Evolutionary conservation across 2,888 invertebrate species (phyloP).

Genomic region (Protodeltote pygarga): DNA sequence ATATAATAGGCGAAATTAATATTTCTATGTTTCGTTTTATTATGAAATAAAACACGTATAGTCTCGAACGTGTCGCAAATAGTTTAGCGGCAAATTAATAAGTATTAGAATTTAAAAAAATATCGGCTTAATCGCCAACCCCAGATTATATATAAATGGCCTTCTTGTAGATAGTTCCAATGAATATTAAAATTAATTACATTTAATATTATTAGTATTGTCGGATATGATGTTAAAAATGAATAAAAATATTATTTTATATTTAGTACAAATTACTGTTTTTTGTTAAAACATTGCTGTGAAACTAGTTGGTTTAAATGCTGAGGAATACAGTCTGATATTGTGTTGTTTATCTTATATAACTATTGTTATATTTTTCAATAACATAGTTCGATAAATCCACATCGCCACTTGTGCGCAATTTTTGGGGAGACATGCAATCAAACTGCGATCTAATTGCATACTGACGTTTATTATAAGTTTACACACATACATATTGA

Average conservation of each 20-base stretch:
- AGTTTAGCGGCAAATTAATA: too few species aligned
- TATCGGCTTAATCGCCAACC: conserved; percentile 48
- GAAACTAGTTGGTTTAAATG: not conserved
- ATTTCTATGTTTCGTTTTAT: not conserved
- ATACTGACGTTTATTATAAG: too few species aligned
- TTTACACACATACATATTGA: too few species aligned
- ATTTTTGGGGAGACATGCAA: too few species aligned
- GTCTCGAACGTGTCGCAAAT: too few species aligned
- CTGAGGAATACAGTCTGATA: not conserved
- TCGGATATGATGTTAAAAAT: not conserved
- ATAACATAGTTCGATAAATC: too few species aligned
- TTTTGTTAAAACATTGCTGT: not conserved
- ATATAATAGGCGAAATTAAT: not conserved
- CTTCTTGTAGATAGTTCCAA: conserved; percentile 70
- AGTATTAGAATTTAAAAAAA: conserved; percentile 29
- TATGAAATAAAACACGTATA: not conserved
- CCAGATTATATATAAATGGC: conserved; percentile 58
- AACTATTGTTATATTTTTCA: too few species aligned
- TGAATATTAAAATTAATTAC: conserved; percentile 43
- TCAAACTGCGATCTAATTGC: not conserved
- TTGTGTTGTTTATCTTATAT: too few species aligned
- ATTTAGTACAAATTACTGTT: conserved; percentile 48
- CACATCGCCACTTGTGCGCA: too few species aligned
- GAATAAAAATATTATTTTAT: conserved; percentile 20
- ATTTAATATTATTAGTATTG: conserved; percentile 8